These are phyloP conservation scores for Sebastes umbrosus DNA, from an alignment of 2,797 vertebrate genomes.

Conservation along the genomic window DNA sequence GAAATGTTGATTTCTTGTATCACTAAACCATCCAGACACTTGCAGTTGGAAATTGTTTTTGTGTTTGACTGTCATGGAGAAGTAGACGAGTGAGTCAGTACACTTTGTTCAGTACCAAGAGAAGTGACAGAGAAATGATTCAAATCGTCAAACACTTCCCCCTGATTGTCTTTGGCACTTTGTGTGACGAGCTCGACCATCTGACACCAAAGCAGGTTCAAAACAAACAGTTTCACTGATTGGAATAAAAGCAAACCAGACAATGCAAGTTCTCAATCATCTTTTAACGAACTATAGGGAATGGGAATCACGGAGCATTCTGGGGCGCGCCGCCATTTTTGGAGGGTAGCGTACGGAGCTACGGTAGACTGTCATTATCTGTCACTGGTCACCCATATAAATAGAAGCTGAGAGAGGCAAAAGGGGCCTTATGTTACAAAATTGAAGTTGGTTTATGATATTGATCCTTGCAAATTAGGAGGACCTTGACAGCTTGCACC, in stretches of 20 bases:
- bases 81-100: not conserved
- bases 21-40: not conserved
- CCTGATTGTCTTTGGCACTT: not conserved
- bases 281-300: not conserved
- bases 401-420: too few species aligned
- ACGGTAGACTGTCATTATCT: too few species aligned
- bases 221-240: not conserved
- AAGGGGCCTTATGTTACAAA: too few species aligned
- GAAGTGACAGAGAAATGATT: not conserved
- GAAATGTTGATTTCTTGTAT: not conserved
- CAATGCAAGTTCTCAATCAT: not conserved
- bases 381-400: too few species aligned
- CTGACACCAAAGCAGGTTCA: not conserved
- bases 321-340: rapidly evolving
- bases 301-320: too few species aligned
- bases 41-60: slow-evolving; percentile 4
- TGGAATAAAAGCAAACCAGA: not conserved
- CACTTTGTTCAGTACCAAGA: not conserved
- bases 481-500: too few species aligned
- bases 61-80: not conserved
- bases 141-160: not conserved
- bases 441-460: too few species aligned
- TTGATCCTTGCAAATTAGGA: too few species aligned
- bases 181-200: not conserved
- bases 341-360: too few species aligned